Evolutionary conservation across 2,888 invertebrate species (phyloP), one percentile per base, ranked within the genome.

Genomic region (Eupithecia inturbata): DNA sequence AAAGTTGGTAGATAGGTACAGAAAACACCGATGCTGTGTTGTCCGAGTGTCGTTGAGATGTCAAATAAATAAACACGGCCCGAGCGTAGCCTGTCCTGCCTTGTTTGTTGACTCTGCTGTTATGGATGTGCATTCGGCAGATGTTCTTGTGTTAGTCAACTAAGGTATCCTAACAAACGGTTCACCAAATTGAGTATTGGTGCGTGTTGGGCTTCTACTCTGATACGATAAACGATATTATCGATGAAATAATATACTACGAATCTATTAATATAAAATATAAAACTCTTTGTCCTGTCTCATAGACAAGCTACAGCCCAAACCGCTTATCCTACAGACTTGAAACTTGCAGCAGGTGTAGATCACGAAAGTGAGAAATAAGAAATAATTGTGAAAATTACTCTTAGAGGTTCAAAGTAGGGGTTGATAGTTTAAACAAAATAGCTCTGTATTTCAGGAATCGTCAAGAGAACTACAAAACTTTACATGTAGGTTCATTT

Each of bases 31-130:
- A 60, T 45, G 63, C 64, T 53, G 63, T 68, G 57, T 76, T 72
- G 74, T 66, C 70, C 67, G 67, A 74, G 68, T 68, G 68, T 62
- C 63, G 68, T 66, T 68, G 74, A 71, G 75, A 79, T 63, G 66
- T 66, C 71, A 70, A 67, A 76, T 69, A 77, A 71, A 75, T 75
- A 74, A 74, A 71, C 57, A 74, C 68, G 22, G 67, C 36, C 64
- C 45, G 64, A 73, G 69, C 70, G 22, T 28, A 36, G 60, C 26
- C 72, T 67, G 67, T 67, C 74, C 60, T 33, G 28, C 19, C 57
- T 28, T 78, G 72, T 78, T 79, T 79, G 74, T 74, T 68, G 68
- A 67, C 26, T 63, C 68, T 69, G 72, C 67, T 64, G 71, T 75
- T 75, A 78, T 74, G 73, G 69, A 76, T 73, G 77, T 73, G 72